Evolutionary conservation across 2,888 invertebrate species (phyloP).

Genomic region (Nezara viridula): DNA sequence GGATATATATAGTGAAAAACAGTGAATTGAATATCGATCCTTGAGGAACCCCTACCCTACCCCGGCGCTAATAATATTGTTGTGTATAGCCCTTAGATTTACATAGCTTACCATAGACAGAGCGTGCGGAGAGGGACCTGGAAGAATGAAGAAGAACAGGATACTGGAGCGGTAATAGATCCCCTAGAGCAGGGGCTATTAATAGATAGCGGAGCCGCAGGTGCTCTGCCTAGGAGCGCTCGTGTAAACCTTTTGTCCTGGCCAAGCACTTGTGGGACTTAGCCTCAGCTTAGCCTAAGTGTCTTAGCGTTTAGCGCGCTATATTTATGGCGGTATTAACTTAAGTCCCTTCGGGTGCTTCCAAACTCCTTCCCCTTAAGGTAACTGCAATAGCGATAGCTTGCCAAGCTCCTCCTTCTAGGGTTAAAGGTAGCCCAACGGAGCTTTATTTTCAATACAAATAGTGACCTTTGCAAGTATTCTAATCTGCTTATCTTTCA

Average conservation of each 20-base stretch:
- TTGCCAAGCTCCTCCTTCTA: neutral
- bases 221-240: neutral
- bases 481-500: neutral
- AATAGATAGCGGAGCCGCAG: conserved; percentile 12
- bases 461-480: neutral
- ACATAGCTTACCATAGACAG: neutral
- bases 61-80: neutral
- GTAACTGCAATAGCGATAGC: neutral
- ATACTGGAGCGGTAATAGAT: conserved; percentile 30
- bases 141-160: conserved; percentile 30
- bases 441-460: neutral
- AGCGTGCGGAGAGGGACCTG: neutral
- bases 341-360: neutral
- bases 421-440: neutral
- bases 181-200: neutral
- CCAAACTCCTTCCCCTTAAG: neutral
- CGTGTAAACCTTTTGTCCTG: conserved; percentile 9
- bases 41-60: neutral
- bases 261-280: conserved; percentile 28
- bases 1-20: neutral
- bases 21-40: neutral
- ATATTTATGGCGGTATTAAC: conserved; percentile 40
- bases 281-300: conserved; percentile 8
- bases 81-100: neutral
- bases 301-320: conserved; percentile 30